Percentiles rank a stretch among this genome's conserved stretches.
phyloP scores from a whole-genome alignment of 2,113 vertebrate genomes.

The Centropus unirufus region DNA sequence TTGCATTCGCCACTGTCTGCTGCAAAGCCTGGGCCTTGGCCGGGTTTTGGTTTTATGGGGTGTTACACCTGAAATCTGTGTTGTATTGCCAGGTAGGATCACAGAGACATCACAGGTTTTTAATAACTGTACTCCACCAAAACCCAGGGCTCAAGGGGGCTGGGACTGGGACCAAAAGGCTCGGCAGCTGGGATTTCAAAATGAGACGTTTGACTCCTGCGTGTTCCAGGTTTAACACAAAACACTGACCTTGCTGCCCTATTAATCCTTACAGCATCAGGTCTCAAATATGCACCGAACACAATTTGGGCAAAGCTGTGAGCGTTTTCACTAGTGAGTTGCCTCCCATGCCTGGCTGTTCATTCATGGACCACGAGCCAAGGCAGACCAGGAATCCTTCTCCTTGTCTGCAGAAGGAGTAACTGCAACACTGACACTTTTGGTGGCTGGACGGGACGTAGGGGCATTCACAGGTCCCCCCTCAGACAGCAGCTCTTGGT shows the following conservation, averaged over 20 bases:
- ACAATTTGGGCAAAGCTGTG: not conserved
- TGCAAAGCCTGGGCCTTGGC: not conserved
- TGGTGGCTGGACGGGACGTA: not conserved
- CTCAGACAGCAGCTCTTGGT: not conserved
- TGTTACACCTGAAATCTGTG: not conserved
- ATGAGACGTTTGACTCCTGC: not conserved
- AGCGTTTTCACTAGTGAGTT: not conserved
- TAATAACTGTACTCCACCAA: not conserved
- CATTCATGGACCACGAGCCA: not conserved
- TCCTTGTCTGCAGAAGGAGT: not conserved
- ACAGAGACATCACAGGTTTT: not conserved
- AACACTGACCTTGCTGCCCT: not conserved
- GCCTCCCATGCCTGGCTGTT: not conserved
- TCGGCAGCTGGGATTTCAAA: not conserved
- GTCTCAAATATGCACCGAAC: not conserved
- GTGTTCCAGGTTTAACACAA: not conserved
- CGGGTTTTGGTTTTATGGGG: not conserved
- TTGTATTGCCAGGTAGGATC: not conserved
- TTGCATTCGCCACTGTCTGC: not conserved
- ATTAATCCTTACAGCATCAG: not conserved
- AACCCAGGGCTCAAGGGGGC: not conserved
- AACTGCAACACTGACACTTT: not conserved
- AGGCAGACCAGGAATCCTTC: not conserved
- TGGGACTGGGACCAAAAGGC: not conserved
- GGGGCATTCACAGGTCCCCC: not conserved